Evolutionary conservation across 2,888 invertebrate species (phyloP), one percentile per base, ranked within the genome.

Genomic region (Elegia similella): DNA sequence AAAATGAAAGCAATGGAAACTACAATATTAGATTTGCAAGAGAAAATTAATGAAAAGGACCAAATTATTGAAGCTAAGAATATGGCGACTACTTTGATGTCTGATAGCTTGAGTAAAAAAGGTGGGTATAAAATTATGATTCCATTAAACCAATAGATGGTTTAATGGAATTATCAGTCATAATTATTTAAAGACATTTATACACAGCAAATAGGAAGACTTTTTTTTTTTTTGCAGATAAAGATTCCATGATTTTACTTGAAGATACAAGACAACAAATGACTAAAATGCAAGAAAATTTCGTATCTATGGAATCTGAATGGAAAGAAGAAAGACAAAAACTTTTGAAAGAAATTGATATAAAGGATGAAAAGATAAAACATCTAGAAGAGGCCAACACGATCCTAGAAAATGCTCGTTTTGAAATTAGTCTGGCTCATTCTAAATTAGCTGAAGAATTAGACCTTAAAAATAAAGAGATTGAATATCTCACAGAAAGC

Each of bases 241-340:
- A 95, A 88, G 93, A 93, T 67, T 94, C 95, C 8, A 83, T 96
- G 60, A 93, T 94, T 70, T 93, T 95, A 64, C 88, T 96, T 53
- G 96, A 96, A 80, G 95, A 96, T 61, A 96, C 96, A 15, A 94
- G 95, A 73, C 94, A 95, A 68, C 95, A 96, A 86, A 95, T 96
- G 95, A 93, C 94, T 72, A 92, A 94, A 72, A 95, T 96, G 95
- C 96, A 97, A 81, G 93, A 95, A 69, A 95, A 95, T 79, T 96
- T 96, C 78, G 89, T 95, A 30, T 88, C 92, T 12, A 90, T 94
- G 81, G 96, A 96, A 86, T 86, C 88, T 50, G 94, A 95, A 62
- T 94, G 95, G 92, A 95, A 94, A 73, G 92, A 93, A 55, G 95
- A 96, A 78, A 95, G 93, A 70, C 84, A 88, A 42, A 91, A 82